Evolutionary conservation across 2,113 vertebrate genomes (phyloP).

Genomic region (Ophthalmolycus amberensis): DNA sequence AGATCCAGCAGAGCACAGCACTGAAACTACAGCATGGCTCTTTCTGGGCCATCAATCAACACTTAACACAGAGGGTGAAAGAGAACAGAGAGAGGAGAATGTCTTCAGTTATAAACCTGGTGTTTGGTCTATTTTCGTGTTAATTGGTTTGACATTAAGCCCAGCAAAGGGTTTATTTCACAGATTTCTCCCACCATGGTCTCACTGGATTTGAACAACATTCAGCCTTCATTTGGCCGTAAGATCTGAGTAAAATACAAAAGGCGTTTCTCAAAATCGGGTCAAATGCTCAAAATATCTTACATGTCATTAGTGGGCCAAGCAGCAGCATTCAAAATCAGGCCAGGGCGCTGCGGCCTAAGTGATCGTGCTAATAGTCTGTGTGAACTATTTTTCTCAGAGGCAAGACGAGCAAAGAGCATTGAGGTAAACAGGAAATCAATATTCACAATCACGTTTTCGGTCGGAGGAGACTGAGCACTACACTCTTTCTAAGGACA

Average conservation of each 20-base stretch:
- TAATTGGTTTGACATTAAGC: background rate
- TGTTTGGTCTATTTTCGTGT: background rate
- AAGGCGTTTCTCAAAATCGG: slow-evolving; percentile 37
- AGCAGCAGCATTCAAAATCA: slow-evolving; percentile 15
- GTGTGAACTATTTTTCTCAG: slow-evolving; percentile 11
- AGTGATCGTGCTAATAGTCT: slow-evolving; percentile 25
- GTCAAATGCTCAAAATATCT: slow-evolving; percentile 59
- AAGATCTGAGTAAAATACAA: background rate
- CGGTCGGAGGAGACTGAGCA: slow-evolving; percentile 17
- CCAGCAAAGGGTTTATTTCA: background rate
- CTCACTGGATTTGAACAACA: background rate
- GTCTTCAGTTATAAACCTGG: background rate
- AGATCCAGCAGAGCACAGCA: slow-evolving; percentile 42
- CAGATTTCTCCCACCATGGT: background rate
- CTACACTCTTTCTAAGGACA: background rate
- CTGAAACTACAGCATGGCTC: slow-evolving; percentile 16
- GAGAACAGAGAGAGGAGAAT: background rate
- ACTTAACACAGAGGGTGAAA: background rate
- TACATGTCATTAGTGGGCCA: slow-evolving; percentile 30
- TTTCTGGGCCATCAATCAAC: slow-evolving; percentile 27
- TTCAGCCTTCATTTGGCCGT: slow-evolving; percentile 29
- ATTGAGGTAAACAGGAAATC: slow-evolving; percentile 45
- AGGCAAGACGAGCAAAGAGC: slow-evolving; percentile 11
- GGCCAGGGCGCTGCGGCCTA: slow-evolving; percentile 12
- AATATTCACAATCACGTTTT: slow-evolving; percentile 43